Evolutionary conservation across 1,140 invertebrate genomes (phyloP), one percentile per base, ranked within the genome.

Genomic region (Steinernema khuongi): DNA sequence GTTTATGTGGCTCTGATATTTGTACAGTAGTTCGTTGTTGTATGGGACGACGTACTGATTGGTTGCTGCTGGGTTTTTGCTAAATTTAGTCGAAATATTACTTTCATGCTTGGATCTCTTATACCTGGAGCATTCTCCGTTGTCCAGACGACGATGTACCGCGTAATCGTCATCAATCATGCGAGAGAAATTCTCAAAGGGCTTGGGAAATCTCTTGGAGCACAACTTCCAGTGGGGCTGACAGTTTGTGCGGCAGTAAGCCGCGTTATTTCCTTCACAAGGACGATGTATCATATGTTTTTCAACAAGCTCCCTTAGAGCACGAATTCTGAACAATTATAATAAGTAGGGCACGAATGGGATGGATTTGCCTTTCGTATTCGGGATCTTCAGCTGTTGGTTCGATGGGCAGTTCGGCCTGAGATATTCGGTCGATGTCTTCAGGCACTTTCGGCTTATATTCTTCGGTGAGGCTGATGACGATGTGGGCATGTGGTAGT

Each of bases 31-130:
- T 4, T 88, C 72, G n/a, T 87, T 86, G 74, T 85, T 88, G 85
- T 89, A 89, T 71, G 87, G 88, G 31, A 89, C 88, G 70, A 89
- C 79, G 86, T 86, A 89, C 41, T 83, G 68, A 77, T 89, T 60
- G 11, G 50, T 60, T 2, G 50, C 50, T 17, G 50, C 19, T 22
- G 7, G 11, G 50, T 60, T 60, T 22, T 60, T 60, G 22, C 50
- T 60, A 60, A 60, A 41, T 41, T 41, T 41, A 60, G 26, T 22
- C 14, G 14, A 22, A 60, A 41, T 41, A 17, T 60, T 89, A 79
- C 18, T 22, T 30, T 31, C 44, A 44, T 41, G 36, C 7, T 11
- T 44, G 1, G 60, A 29, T 73, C 70, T 60, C 22, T 11, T 26
- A 26, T 60, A 60, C 50, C 50, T 60, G 4, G 50, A 60, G 19